Conservation (phyloP, 2,113 vertebrate genomes). For the Oxyura jamaicensis region DNA sequence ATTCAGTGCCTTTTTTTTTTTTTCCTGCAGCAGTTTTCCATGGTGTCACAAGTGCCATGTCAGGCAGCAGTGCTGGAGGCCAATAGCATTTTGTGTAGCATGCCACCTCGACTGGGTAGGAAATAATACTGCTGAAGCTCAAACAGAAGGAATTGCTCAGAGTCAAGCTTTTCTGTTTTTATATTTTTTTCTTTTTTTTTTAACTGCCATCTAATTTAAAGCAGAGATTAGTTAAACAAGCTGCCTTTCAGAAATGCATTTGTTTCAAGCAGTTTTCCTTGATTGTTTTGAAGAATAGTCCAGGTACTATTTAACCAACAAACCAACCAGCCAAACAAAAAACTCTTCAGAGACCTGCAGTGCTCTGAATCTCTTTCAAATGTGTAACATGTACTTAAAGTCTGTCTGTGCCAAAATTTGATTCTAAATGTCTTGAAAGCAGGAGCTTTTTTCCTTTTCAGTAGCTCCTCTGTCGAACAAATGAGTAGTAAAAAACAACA, state of each 20-base stretch:
- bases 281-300: not conserved
- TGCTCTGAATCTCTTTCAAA: not conserved
- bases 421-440: not conserved
- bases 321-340: not conserved
- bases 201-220: not conserved
- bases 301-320: not conserved
- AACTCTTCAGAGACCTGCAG: not conserved
- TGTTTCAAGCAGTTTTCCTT: not conserved
- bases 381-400: not conserved
- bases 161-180: not conserved
- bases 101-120: not conserved
- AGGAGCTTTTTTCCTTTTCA: not conserved
- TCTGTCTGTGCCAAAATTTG: not conserved
- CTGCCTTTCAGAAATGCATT: not conserved
- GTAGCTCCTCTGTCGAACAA: not conserved
- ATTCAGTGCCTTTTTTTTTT: not conserved
- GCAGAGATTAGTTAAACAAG: not conserved
- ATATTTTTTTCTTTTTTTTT: not conserved
- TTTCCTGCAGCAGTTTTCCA: not conserved
- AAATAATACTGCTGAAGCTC: not conserved
- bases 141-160: not conserved
- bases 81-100: fast-evolving
- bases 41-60: not conserved
- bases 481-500: not conserved
- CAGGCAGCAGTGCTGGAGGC: not conserved